These are phyloP conservation scores for Lota lota DNA, from an alignment of 2,113 vertebrate species.

Conservation along the genomic window DNA sequence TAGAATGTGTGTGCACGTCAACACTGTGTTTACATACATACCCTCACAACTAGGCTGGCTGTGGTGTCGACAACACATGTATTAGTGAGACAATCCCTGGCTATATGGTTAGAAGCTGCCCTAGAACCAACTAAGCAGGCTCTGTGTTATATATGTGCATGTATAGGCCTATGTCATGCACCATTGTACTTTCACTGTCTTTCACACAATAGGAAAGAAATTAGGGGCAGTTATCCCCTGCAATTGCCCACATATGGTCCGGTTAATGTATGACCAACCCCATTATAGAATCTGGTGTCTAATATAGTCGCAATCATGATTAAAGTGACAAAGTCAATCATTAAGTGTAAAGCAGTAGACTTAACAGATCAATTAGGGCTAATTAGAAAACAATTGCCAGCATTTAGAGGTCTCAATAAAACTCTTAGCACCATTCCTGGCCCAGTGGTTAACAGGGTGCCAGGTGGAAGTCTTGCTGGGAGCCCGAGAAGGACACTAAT, in stretches of 20 bases:
- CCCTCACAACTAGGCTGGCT: too few species aligned
- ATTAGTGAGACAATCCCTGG: too few species aligned
- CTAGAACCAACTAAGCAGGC: too few species aligned
- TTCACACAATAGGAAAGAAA: slow-evolving; percentile 45
- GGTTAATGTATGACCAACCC: slow-evolving; percentile 25
- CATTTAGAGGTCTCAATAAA: slow-evolving; percentile 52
- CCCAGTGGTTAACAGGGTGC: slow-evolving; percentile 11
- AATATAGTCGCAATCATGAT: slow-evolving; percentile 31
- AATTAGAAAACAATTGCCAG: slow-evolving; percentile 60
- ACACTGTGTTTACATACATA: too few species aligned
- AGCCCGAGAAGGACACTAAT: slow-evolving; percentile 20
- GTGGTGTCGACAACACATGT: too few species aligned
- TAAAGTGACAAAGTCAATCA: slow-evolving; percentile 32
- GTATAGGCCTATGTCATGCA: not conserved
- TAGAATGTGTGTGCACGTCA: too few species aligned
- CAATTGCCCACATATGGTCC: slow-evolving; percentile 41
- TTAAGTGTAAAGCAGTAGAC: slow-evolving; percentile 37
- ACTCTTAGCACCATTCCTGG: slow-evolving; percentile 17
- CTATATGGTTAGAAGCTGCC: too few species aligned
- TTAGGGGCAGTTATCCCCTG: slow-evolving; percentile 40
- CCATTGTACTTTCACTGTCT: slow-evolving; percentile 34
- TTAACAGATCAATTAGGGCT: slow-evolving; percentile 55
- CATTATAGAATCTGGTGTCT: slow-evolving; percentile 23
- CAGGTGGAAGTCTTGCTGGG: slow-evolving; percentile 6
- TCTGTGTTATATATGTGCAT: not conserved